Conservation (phyloP, 2,888 invertebrate genomes). For the Eurytoma adleriae region DNA sequence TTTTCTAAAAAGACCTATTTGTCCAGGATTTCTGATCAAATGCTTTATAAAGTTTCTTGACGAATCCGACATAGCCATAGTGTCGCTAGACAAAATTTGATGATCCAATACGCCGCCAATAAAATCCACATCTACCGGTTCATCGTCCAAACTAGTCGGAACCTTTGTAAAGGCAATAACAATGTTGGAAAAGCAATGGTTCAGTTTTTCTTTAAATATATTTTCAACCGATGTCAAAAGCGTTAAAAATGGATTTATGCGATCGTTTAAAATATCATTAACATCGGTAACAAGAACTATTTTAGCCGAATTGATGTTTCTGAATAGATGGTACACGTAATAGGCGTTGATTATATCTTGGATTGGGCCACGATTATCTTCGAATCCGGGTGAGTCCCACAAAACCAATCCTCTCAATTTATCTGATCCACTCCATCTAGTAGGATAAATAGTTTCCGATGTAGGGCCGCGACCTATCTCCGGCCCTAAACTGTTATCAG, state of each 20-base stretch:
- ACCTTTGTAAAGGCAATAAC: constrained; percentile 35
- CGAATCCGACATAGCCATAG: neutral
- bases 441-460: neutral
- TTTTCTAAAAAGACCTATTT: constrained; percentile 26
- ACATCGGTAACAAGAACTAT: constrained; percentile 24
- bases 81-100: neutral
- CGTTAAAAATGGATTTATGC: neutral
- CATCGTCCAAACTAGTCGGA: neutral
- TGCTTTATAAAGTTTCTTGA: neutral
- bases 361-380: neutral
- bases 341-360: constrained; percentile 33
- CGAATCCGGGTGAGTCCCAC: constrained; percentile 17
- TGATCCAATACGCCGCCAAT: neutral
- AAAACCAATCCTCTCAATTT: neutral
- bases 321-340: constrained; percentile 15
- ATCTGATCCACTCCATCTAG: neutral
- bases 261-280: neutral
- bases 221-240: constrained; percentile 1
- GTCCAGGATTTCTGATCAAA: neutral
- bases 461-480: neutral
- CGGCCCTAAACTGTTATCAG: neutral
- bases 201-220: neutral
- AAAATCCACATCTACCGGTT: neutral
- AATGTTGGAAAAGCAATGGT: constrained; percentile 3
- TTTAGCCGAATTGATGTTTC: constrained; percentile 19